A percentile compares a stretch with the other conserved stretches of the same genome.
Evolutionary conservation across 2,797 vertebrate genomes (phyloP).

Genomic region (Telmatherina bonti): DNA sequence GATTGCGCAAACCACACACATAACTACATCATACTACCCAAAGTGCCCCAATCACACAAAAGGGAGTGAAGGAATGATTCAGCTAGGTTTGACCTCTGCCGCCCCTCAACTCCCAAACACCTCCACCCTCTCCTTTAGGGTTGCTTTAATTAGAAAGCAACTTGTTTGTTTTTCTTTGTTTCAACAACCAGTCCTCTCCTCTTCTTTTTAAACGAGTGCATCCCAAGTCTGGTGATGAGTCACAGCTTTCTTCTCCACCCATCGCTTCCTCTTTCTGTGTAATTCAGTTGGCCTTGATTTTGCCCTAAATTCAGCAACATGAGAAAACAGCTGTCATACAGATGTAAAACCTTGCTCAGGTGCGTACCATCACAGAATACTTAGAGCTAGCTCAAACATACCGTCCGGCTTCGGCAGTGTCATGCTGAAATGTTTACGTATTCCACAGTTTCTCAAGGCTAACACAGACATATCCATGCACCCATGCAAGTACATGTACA

Average conservation of each 20-base stretch:
- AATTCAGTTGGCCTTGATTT: constrained; percentile 61
- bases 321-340: constrained; percentile 69
- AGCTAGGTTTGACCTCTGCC: constrained; percentile 61
- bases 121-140: constrained; percentile 55
- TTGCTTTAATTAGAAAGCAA: constrained; percentile 73
- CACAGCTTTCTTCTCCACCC: constrained; percentile 77
- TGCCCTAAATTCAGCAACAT: neutral
- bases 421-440: constrained; percentile 60
- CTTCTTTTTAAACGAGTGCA: constrained; percentile 50
- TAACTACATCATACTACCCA: constrained; percentile 48
- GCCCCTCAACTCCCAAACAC: constrained; percentile 34
- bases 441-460: constrained; percentile 42
- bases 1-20: constrained; percentile 53
- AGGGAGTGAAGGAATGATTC: constrained; percentile 77
- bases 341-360: constrained; percentile 71
- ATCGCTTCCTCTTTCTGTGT: constrained; percentile 48
- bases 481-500: constrained; percentile 32
- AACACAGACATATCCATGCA: constrained; percentile 26
- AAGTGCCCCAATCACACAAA: constrained; percentile 70
- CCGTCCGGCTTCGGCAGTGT: constrained; percentile 21
- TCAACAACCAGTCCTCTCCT: constrained; percentile 49
- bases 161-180: constrained; percentile 70
- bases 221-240: constrained; percentile 73
- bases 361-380: constrained; percentile 31
- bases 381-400: neutral